These are phyloP conservation scores for Platysteira castanea DNA, from an alignment of 2,113 vertebrate genomes.

Conservation along the genomic window DNA sequence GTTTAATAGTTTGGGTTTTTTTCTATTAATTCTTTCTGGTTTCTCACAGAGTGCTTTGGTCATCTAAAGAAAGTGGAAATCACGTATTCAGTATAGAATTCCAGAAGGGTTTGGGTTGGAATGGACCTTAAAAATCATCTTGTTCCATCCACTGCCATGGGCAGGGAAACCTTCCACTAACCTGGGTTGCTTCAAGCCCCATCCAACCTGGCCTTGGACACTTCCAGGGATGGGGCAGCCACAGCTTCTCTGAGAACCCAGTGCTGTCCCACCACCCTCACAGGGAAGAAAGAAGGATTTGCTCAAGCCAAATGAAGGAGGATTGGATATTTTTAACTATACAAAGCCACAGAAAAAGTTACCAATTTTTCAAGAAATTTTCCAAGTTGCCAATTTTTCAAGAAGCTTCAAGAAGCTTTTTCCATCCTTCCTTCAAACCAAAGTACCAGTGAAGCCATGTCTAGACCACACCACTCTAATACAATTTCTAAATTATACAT, in stretches of 20 bases:
- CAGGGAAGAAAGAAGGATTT: not conserved
- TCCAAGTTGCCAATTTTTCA: too few relatives aligned
- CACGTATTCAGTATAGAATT: not conserved
- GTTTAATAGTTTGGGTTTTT: not conserved
- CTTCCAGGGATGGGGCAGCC: not conserved
- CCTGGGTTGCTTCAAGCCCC: not conserved
- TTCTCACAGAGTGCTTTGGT: not conserved
- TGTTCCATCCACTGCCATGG: not conserved
- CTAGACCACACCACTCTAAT: not conserved
- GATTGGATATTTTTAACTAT: not conserved
- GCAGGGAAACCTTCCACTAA: not conserved
- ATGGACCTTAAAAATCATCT: too few relatives aligned
- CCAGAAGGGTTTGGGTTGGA: not conserved
- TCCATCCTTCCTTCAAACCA: not conserved
- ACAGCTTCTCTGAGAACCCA: not conserved
- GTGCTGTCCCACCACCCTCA: too few relatives aligned
- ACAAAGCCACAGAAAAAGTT: not conserved
- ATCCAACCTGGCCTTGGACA: not conserved
- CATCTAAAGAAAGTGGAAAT: not conserved
- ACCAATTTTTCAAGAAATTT: too few relatives aligned
- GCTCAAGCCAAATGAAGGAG: not conserved
- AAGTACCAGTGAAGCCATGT: not conserved
- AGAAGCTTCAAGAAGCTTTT: not conserved
- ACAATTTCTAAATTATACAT: not conserved
- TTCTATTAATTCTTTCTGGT: not conserved